Percentiles rank a stretch among this genome's conserved stretches.
These are phyloP conservation scores for Lamprotornis superbus DNA, from an alignment of 2,113 vertebrate species.

Conservation along the genomic window DNA sequence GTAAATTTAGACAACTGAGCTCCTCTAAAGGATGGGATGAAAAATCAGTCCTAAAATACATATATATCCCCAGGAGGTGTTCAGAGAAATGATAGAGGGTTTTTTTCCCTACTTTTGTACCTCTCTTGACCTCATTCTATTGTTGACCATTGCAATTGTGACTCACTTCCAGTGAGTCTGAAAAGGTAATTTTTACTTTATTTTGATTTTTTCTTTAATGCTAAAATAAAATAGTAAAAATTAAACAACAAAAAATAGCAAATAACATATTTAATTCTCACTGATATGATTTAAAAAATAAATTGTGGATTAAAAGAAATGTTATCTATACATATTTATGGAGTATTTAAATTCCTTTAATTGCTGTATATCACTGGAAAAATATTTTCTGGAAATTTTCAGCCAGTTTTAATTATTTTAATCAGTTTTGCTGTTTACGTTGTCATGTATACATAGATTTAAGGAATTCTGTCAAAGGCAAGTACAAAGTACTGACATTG, in stretches of 20 bases:
- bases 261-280: background rate
- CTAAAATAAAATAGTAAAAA: background rate
- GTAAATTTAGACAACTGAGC: background rate
- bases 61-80: background rate
- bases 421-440: background rate
- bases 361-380: background rate
- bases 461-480: background rate
- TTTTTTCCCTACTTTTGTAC: background rate
- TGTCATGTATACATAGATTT: background rate
- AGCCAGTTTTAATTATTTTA: background rate
- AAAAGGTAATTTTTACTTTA: background rate
- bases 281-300: background rate
- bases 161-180: background rate
- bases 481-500: background rate
- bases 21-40: background rate
- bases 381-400: background rate
- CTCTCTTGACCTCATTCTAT: background rate
- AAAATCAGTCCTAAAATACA: background rate
- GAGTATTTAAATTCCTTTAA: background rate
- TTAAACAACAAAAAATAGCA: background rate
- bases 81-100: background rate
- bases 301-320: background rate
- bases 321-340: background rate
- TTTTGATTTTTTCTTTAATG: background rate
- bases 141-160: background rate